Evolutionary conservation across 2,888 invertebrate genomes (phyloP).

Genomic region (Volucella inanis): DNA sequence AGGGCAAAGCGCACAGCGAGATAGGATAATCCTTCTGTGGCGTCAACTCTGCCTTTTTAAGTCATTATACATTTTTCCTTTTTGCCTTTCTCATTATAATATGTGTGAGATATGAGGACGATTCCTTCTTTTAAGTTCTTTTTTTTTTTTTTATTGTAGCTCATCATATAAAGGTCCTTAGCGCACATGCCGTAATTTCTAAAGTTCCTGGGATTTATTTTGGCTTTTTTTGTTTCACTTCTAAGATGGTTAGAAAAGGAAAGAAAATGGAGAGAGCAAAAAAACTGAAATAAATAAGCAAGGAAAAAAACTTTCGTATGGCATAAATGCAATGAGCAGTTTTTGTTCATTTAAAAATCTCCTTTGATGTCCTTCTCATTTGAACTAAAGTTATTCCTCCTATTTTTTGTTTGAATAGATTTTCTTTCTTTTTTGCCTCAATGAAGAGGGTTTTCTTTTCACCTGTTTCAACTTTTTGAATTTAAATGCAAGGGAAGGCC

Average conservation of each 20-base stretch:
- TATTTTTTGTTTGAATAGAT: neutral
- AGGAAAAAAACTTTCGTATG: neutral
- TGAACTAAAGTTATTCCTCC: slow-evolving; percentile 42
- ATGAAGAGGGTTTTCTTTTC: slow-evolving; percentile 12
- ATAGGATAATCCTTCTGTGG: slow-evolving; percentile 47
- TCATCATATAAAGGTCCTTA: slow-evolving; percentile 31
- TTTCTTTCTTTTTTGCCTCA: slow-evolving; percentile 10
- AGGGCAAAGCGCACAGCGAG: neutral
- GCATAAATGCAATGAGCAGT: slow-evolving; percentile 44
- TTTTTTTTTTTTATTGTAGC: slow-evolving; percentile 34
- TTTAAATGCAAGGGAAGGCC: neutral
- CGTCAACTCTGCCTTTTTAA: slow-evolving; percentile 51
- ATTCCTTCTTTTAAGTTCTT: no score
- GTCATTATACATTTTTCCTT: slow-evolving; percentile 45
- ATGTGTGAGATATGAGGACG: slow-evolving; percentile 4
- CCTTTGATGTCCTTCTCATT: slow-evolving; percentile 58
- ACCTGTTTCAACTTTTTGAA: slow-evolving; percentile 37
- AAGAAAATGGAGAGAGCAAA: no score
- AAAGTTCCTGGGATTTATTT: slow-evolving; percentile 14
- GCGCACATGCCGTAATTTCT: slow-evolving; percentile 13
- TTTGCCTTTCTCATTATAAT: slow-evolving; percentile 6
- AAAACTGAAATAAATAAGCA: no score
- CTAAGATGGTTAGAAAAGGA: no score
- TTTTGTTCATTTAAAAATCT: slow-evolving; percentile 55
- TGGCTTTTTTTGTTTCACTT: neutral